Base-by-base conservation (phyloP, 37 sponge, comb jelly and placozoan species). In the Tethya wilhelma region DNA sequence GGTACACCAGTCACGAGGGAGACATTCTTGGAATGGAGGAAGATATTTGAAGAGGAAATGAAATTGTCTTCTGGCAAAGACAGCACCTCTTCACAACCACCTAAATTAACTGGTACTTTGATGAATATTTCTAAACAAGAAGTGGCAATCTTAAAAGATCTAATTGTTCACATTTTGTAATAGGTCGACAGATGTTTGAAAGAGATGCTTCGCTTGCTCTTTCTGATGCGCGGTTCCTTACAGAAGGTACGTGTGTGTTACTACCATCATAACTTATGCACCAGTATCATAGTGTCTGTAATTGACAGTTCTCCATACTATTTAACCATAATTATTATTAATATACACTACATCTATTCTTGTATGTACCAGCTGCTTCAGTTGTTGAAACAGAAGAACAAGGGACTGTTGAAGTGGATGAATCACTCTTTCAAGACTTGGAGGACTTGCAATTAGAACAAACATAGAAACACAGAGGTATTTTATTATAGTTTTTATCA, bases 131-230 rank as follows among this genome's bases (percentile, higher is more conserved):
- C 53, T 14, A 19, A 14, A 14, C 9, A 49, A 19, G n/a, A n/a
- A n/a, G n/a, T n/a, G n/a, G n/a, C n/a, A n/a, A n/a, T n/a, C 25
- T 60, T 6, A 60, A 8, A 26, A 22, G 62, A 60, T 60, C 5
- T 23, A 20, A 26, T 8, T 60, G 12, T 9, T 67, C 34, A 8
- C 14, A 36, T 37, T 11, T 7, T 44, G 1, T 30, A 56, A 2
- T 74, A 86, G 94, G 94, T 26, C 86, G 82, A 65, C 78, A 87
- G 73, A 79, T 94, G 90, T 94, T 94, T 87, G 94, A 94, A 64
- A 82, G 71, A 53, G 94, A 94, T 80, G 77, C 90, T n/a, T 84
- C 90, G 23, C 83, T 94, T 4, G 80, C 87, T 38, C 44, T 86
- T 38, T 94, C 94, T 78, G 94, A 94, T 71, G 40, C 81, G 20